Evolutionary conservation across 2,888 invertebrate species (phyloP), one percentile per base, ranked within the genome.

Genomic region (Halictus ligatus): DNA sequence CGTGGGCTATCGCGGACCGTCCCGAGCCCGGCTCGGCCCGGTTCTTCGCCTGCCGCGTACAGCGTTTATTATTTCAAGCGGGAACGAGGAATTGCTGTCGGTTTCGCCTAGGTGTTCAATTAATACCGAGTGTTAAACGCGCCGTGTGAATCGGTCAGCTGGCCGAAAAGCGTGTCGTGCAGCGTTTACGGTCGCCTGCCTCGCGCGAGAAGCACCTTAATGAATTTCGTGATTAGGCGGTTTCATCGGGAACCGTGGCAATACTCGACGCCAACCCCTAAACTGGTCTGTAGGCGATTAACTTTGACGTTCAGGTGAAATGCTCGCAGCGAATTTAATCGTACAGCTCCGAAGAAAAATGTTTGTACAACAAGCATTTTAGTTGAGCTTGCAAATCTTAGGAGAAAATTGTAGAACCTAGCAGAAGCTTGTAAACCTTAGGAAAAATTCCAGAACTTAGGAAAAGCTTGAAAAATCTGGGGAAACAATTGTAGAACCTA

Each of bases 141-240:
- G 89, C 88, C 92, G 93, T 94, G 94, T 92, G 94, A 94, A 94
- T 89, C 88, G 91, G 92, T 94, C 94, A 94, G 94, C 93, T 95
- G 94, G 86, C 83, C 88, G 89, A 81, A 80, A 86, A 90, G 80
- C 91, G 89, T 87, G 88, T 89, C 89, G 84, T 75, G 87, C 35
- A 35, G 35, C 21, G 35, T 67, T 35, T 18, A 67, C 84, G 83
- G 84, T 75, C 83, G 84, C 86, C 75, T 77, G 72, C 29, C 64
- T 15, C 29, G 78, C 29, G 78, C 67, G 69, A 25, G 72, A 74
- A 75, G 79, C 21, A 54, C 75, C 83, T 89, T 92, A 92, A 93
- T 93, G 92, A 91, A 91, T 92, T 93, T 91, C 92, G 81, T 93
- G 94, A 93, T 92, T 91, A 92, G 83, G 93, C 93, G 88, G 80